Evolutionary conservation across 2,113 vertebrate species (phyloP), one percentile per base, ranked within the genome.

Genomic region (Corythornis cristatus): DNA sequence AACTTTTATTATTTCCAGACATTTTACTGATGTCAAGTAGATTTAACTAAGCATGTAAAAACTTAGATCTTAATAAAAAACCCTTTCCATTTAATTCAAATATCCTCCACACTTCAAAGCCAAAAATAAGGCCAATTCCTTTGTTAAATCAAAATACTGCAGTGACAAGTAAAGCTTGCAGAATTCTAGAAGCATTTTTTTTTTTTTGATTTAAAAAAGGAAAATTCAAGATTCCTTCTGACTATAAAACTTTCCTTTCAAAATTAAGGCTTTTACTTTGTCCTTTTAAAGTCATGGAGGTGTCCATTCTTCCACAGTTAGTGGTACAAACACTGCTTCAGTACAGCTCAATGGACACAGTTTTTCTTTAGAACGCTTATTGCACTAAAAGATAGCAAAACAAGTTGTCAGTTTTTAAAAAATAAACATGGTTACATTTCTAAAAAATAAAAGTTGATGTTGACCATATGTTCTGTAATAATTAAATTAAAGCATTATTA

Each of bases 361-460:
- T 94, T 96, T 97, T 97, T 97, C 96, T 98, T 97, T 98, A 95
- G 95, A 97, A 98, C 90, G 96, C 98, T 99, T 99, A 99, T 99
- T 99, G 99, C 99, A 99, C 99, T 98, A 98, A 98, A 98, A 98
- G 97, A 98, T 97, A 98, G 96, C 97, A 97, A 98, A 97, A 97
- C 95, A 95, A 97, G 97, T 97, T 97, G 97, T 97, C 97, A 95
- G 97, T 98, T 96, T 68, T 73, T 91, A 16, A 73, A 97, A 98
- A 96, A 97, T 96, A 97, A 97, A 97, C 96, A 97, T 51, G 96
- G 96, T 97, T 97, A 97, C 96, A 93, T 92, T 97, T 97, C 97
- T 98, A 97, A 96, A 96, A 97, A 95, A 95, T 92, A 97, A 97
- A 98, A 97, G 97, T 83, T 82, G 93, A 98, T 94, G 96, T 97